These are phyloP conservation scores for Hassar affinis DNA, from an alignment of 2,113 vertebrate genomes.

Conservation along the genomic window DNA sequence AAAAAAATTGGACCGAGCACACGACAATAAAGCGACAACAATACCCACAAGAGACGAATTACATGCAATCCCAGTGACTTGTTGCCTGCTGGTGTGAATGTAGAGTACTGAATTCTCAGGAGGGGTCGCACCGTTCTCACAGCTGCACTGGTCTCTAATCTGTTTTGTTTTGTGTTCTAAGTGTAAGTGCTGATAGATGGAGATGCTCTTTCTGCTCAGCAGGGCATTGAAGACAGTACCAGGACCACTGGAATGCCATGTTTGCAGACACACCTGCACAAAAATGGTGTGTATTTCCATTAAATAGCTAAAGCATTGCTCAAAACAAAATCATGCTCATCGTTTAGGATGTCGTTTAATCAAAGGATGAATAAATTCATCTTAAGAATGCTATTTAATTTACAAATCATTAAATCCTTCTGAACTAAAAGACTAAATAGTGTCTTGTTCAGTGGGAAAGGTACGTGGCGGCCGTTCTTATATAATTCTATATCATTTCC, in stretches of 20 bases:
- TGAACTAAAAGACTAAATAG: background rate
- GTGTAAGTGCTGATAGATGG: slow-evolving; percentile 53
- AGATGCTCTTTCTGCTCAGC: slow-evolving; percentile 47
- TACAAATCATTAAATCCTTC: background rate
- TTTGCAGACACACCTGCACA: slow-evolving; percentile 56
- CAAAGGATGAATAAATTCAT: background rate
- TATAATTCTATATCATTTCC: no score
- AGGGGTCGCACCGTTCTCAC: background rate
- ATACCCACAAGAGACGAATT: background rate
- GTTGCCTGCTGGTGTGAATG: background rate
- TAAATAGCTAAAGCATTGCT: background rate
- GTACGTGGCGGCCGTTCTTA: no score
- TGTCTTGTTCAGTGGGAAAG: no score
- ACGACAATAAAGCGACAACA: background rate
- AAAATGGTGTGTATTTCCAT: slow-evolving; percentile 14
- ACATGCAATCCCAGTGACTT: background rate
- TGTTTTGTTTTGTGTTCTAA: slow-evolving; percentile 38
- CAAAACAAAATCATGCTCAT: background rate
- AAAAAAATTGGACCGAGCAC: background rate
- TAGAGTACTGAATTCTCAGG: background rate
- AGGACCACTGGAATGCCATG: slow-evolving; percentile 51
- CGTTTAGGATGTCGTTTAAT: background rate
- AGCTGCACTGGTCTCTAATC: slow-evolving; percentile 23
- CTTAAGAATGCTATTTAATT: background rate
- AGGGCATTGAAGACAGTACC: slow-evolving; percentile 49